phyloP scores from a whole-genome alignment of 2,888 invertebrate species.

The Agrotis exclamationis region DNA sequence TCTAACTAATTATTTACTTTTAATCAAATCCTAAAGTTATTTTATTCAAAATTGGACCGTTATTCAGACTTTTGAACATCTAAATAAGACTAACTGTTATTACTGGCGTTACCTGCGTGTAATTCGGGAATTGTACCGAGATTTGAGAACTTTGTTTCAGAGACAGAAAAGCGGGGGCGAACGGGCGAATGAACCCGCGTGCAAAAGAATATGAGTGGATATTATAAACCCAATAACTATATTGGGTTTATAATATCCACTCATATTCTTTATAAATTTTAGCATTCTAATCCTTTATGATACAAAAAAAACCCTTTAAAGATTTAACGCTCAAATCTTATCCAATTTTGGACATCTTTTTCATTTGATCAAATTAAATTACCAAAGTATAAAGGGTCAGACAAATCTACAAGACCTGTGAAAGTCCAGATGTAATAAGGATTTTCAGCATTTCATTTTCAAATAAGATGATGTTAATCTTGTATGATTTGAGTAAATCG shows the following conservation, averaged over 20 bases:
- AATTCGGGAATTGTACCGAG: no score
- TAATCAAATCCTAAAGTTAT: no score
- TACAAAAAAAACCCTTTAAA: neutral
- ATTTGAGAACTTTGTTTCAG: no score
- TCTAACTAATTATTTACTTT: neutral
- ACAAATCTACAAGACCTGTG: neutral
- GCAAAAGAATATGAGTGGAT: no score
- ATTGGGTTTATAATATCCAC: neutral
- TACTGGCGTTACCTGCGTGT: no score
- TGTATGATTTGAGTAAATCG: neutral
- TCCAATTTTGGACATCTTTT: neutral
- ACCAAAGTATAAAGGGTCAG: neutral
- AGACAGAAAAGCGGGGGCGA: no score
- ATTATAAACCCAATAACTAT: no score
- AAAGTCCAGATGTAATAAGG: slow-evolving; percentile 1
- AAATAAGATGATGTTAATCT: slow-evolving; percentile 26
- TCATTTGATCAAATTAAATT: slow-evolving; percentile 7
- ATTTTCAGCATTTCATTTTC: slow-evolving; percentile 4
- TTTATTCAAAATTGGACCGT: no score
- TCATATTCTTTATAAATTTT: neutral
- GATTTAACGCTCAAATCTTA: neutral
- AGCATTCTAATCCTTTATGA: neutral
- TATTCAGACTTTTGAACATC: no score
- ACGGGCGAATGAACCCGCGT: no score
- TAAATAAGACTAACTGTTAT: no score